phyloP scores from a whole-genome alignment of 2,888 invertebrate genomes.

The Synanthedon tipuliformis region DNA sequence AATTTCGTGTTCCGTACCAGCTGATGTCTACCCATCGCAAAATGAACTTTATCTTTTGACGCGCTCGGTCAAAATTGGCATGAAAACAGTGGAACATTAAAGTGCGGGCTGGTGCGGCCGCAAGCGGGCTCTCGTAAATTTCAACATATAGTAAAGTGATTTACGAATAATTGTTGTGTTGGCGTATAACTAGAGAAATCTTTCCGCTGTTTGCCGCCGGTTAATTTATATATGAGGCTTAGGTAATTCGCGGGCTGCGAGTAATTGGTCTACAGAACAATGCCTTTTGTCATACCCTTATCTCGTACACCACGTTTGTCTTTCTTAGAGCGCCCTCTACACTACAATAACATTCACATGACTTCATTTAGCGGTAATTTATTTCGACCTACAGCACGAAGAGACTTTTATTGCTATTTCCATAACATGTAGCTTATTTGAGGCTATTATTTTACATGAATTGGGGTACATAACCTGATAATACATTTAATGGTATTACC shows the following conservation, averaged over 20 bases:
- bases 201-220: constrained; percentile 69
- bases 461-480: too few relatives aligned
- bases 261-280: constrained; percentile 69
- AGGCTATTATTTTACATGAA: too few relatives aligned
- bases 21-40: constrained; percentile 22
- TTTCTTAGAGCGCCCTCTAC: constrained; percentile 48
- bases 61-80: constrained; percentile 43
- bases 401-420: too few relatives aligned
- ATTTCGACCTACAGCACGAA: neutral
- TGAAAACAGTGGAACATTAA: constrained; percentile 24
- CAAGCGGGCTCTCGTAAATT: constrained; percentile 61
- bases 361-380: constrained; percentile 3
- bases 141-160: constrained; percentile 72
- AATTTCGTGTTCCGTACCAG: constrained; percentile 52
- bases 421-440: too few relatives aligned
- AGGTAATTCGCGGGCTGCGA: constrained; percentile 68
- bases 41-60: constrained; percentile 40
- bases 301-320: constrained; percentile 57
- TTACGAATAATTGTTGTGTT: constrained; percentile 71
- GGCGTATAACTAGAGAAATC: constrained; percentile 70
- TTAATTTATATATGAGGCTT: constrained; percentile 71
- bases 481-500: too few relatives aligned
- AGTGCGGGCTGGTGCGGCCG: constrained; percentile 44
- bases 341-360: constrained; percentile 48
- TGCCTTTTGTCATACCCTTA: constrained; percentile 69